phyloP scores from a whole-genome alignment of 2,888 invertebrate species.

The Cephus nigrinus region DNA sequence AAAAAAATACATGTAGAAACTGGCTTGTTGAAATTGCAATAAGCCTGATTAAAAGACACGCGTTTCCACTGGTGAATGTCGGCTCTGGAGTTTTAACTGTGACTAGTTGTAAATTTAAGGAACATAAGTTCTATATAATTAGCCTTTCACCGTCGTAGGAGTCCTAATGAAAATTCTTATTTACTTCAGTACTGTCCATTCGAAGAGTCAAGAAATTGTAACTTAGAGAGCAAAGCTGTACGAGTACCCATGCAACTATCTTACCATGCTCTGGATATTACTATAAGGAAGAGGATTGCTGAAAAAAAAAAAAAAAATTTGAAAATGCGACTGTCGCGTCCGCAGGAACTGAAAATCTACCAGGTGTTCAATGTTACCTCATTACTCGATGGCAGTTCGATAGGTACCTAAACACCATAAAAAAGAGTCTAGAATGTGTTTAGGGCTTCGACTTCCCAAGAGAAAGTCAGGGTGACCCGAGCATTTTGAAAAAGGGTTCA shows the following conservation, averaged over 20 bases:
- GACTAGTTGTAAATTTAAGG: background rate
- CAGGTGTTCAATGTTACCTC: background rate
- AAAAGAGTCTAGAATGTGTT: slow-evolving; percentile 48
- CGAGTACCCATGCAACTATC: background rate
- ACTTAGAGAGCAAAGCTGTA: background rate
- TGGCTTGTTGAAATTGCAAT: background rate
- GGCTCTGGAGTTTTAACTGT: background rate
- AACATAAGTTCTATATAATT: background rate
- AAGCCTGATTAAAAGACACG: background rate
- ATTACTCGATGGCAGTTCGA: slow-evolving; percentile 10
- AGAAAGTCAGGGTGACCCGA: slow-evolving; percentile 14
- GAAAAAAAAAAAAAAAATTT: background rate
- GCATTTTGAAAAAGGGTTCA: slow-evolving; percentile 51
- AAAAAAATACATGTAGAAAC: background rate
- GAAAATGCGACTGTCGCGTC: background rate
- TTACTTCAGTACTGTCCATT: background rate
- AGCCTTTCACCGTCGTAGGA: background rate
- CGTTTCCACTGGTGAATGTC: background rate
- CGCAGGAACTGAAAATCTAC: background rate
- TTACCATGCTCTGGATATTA: background rate
- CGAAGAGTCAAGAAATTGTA: background rate
- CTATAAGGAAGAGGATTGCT: background rate
- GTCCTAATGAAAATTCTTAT: background rate
- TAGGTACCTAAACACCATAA: slow-evolving; percentile 59
- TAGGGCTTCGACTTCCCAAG: slow-evolving; percentile 46